Conservation (phyloP, 2,888 invertebrate species). For the Zele albiditarsus region DNA sequence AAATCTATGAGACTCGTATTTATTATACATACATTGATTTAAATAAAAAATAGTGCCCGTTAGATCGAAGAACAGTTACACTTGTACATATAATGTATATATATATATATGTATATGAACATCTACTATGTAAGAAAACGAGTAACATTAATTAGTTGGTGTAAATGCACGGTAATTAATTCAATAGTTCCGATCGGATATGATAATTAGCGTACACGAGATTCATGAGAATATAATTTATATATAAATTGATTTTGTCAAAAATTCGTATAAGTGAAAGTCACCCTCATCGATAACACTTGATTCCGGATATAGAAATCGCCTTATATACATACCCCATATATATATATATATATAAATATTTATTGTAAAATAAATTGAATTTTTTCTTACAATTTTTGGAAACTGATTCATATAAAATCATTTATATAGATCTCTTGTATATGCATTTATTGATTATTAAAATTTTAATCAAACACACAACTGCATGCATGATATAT, state of each 20-base stretch:
- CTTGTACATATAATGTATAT: background rate
- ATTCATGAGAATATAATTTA: background rate
- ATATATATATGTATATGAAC: background rate
- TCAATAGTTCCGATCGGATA: constrained; percentile 12
- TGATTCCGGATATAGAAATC: constrained; percentile 8
- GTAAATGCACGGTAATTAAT: constrained; percentile 14
- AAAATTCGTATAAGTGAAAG: constrained; percentile 5
- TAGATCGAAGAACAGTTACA: constrained; percentile 13
- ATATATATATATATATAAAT: background rate
- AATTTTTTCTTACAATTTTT: background rate
- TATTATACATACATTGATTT: background rate
- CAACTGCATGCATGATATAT: background rate
- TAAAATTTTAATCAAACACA: constrained; percentile 2
- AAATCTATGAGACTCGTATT: background rate
- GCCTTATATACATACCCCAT: background rate
- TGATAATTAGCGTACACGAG: background rate
- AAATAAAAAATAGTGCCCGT: background rate
- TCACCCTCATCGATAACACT: background rate
- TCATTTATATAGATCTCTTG: background rate
- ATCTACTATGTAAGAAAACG: background rate
- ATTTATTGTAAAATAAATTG: background rate
- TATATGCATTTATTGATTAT: constrained; percentile 6
- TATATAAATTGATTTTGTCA: background rate
- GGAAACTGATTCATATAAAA: background rate
- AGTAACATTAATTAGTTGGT: background rate